Percentiles rank a stretch among this genome's conserved stretches.
phyloP scores from a whole-genome alignment of 2,113 vertebrate species.

The Nothoprocta perdicaria region DNA sequence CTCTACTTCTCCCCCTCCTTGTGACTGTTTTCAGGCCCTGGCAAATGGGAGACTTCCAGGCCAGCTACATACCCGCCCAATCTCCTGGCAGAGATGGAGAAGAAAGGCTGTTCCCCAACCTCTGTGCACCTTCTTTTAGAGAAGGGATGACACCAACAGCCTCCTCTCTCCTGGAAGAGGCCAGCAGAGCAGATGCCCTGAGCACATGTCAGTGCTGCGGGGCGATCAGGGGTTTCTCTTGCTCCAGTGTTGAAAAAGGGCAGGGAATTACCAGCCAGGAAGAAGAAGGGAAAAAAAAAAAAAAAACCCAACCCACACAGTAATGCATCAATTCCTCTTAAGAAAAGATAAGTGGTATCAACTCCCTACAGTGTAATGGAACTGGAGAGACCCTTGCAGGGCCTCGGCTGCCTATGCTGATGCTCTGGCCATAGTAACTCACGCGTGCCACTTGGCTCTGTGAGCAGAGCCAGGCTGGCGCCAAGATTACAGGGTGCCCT shows the following conservation, averaged over 20 bases:
- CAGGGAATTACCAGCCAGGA: background rate
- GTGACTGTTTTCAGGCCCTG: background rate
- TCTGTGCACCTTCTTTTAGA: background rate
- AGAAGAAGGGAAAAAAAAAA: background rate
- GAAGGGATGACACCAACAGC: background rate
- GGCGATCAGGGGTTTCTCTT: background rate
- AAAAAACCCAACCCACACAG: background rate
- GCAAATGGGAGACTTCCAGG: background rate
- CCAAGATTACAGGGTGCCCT: background rate
- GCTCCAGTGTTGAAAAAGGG: slow-evolving; percentile 21
- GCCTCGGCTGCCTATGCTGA: background rate
- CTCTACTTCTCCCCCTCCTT: background rate
- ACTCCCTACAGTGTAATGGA: slow-evolving; percentile 65
- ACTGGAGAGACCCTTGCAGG: slow-evolving; percentile 57
- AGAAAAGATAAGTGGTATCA: slow-evolving; percentile 45
- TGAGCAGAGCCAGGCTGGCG: background rate
- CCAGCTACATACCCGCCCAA: background rate
- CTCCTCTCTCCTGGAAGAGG: background rate
- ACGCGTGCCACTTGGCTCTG: background rate
- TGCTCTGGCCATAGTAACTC: background rate
- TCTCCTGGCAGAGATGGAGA: background rate
- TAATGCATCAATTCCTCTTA: background rate
- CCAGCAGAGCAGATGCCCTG: background rate
- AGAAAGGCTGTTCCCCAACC: background rate
- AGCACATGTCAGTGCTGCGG: background rate